Percentiles rank a stretch among this genome's conserved stretches.
phyloP scores from a whole-genome alignment of 2,888 invertebrate species.

The Andrena bucephala region DNA sequence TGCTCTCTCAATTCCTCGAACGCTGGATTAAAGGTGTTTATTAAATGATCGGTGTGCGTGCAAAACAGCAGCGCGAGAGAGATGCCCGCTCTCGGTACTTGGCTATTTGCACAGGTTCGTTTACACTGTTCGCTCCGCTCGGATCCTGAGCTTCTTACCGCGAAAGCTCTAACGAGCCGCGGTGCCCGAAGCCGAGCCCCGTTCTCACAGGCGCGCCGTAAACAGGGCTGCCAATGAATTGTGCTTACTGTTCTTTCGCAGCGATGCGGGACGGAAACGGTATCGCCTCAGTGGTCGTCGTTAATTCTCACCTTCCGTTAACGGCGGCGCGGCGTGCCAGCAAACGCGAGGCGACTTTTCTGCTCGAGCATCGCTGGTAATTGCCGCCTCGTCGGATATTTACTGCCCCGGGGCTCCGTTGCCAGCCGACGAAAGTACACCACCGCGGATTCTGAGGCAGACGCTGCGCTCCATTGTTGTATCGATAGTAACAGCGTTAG shows the following conservation, averaged over 20 bases:
- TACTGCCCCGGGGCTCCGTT: constrained; percentile 9
- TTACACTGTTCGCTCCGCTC: not conserved
- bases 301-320: constrained; percentile 73
- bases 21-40: too few relatives aligned
- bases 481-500: not conserved
- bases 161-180: constrained; percentile 41
- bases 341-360: constrained; percentile 59
- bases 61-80: too few relatives aligned
- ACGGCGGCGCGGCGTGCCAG: constrained; percentile 49
- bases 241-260: constrained; percentile 69
- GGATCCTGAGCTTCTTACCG: constrained; percentile 23
- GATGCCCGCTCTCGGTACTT: not conserved
- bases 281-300: constrained; percentile 68
- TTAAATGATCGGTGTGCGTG: too few relatives aligned
- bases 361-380: constrained; percentile 62
- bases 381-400: constrained; percentile 50
- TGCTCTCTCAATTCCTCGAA: too few relatives aligned
- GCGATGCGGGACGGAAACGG: constrained; percentile 73
- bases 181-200: constrained; percentile 14
- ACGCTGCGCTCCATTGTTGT: not conserved
- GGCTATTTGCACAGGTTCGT: not conserved
- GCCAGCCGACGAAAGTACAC: not conserved
- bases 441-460: not conserved
- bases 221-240: constrained; percentile 62
- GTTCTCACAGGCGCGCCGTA: constrained; percentile 60